Conservation (phyloP, 1,140 invertebrate genomes). For the Drosophila fuyamai region DNA sequence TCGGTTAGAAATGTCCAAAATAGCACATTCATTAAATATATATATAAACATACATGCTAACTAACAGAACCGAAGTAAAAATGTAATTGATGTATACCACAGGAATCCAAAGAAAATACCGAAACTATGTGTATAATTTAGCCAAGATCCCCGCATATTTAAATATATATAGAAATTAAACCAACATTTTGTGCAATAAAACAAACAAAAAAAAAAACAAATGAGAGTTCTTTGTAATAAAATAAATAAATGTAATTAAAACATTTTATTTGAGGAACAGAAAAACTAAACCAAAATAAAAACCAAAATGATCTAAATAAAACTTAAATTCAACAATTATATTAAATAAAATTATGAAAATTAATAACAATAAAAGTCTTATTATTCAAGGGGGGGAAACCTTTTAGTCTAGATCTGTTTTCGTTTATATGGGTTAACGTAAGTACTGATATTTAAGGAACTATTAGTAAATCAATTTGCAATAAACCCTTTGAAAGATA, state of each 20-base stretch:
- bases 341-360: slow-evolving; percentile 79
- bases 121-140: slow-evolving; percentile 66
- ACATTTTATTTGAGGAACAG: slow-evolving; percentile 54
- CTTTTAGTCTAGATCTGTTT: no score
- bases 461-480: no score
- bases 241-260: slow-evolving; percentile 58
- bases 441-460: no score
- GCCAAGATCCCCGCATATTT: slow-evolving; percentile 39
- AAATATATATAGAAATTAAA: slow-evolving; percentile 25
- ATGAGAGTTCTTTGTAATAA: slow-evolving; percentile 57
- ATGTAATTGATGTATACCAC: slow-evolving; percentile 74
- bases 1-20: slow-evolving; percentile 57
- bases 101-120: slow-evolving; percentile 17
- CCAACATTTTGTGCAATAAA: slow-evolving; percentile 19
- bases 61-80: slow-evolving; percentile 43
- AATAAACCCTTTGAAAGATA: no score
- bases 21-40: slow-evolving; percentile 71
- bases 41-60: slow-evolving; percentile 24
- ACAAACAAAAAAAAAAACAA: slow-evolving; percentile 2
- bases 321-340: slow-evolving; percentile 71
- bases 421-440: background rate
- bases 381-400: background rate
- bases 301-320: slow-evolving; percentile 43
- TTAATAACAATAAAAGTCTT: slow-evolving; percentile 28
- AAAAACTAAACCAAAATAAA: slow-evolving; percentile 24